These are phyloP conservation scores for Thamnaconus septentrionalis DNA, from an alignment of 2,113 vertebrate species.

Conservation along the genomic window DNA sequence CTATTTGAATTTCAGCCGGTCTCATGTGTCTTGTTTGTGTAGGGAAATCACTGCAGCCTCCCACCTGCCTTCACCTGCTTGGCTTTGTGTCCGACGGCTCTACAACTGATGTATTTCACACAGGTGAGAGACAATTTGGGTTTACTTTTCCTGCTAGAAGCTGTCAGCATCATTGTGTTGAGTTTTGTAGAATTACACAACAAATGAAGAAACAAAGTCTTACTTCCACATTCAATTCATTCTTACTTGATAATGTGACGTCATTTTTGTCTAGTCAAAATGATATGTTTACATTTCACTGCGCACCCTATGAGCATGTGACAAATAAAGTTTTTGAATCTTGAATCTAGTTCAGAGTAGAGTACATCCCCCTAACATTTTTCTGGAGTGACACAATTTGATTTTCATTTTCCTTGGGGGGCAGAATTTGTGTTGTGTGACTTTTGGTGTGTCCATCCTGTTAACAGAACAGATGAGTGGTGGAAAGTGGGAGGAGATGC, in stretches of 20 bases:
- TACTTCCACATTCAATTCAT: too few species aligned
- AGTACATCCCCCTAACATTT: too few species aligned
- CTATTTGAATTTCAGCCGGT: conserved; percentile 51
- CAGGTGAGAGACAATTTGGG: conserved; percentile 46
- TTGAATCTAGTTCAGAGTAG: too few species aligned
- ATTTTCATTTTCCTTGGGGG: not conserved
- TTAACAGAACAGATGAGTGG: conserved; percentile 13
- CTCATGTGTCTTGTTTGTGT: conserved; percentile 57
- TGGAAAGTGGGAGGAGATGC: conserved; percentile 36
- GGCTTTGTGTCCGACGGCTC: conserved; percentile 43
- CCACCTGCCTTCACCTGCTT: conserved; percentile 20
- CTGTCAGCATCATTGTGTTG: too few species aligned
- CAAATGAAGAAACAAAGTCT: too few species aligned
- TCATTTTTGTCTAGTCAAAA: too few species aligned
- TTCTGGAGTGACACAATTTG: too few species aligned
- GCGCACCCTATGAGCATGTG: too few species aligned
- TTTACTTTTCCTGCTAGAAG: not conserved
- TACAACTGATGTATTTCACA: conserved; percentile 49
- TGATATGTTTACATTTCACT: too few species aligned
- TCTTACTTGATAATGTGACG: too few species aligned
- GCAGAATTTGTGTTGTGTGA: conserved; percentile 44
- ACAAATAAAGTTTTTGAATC: too few species aligned
- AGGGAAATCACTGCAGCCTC: conserved; percentile 73
- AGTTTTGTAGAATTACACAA: too few species aligned
- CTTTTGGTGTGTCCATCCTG: conserved; percentile 8